These are phyloP conservation scores for Epinephelus lanceolatus DNA, from an alignment of 2,113 vertebrate species.

Conservation along the genomic window DNA sequence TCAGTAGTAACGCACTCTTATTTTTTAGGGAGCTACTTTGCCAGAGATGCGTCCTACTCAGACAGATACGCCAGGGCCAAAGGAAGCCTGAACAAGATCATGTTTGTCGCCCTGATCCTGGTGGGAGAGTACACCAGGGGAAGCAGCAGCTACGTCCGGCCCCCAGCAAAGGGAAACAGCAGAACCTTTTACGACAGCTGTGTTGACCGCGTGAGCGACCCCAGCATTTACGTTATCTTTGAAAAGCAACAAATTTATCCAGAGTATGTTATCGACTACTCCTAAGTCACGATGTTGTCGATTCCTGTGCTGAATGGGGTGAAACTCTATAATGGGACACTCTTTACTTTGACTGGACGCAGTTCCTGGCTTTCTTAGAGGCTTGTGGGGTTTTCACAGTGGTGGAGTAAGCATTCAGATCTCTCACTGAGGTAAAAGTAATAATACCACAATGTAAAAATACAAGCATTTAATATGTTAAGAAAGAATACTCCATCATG, in stretches of 20 bases:
- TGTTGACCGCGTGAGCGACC: constrained; percentile 62
- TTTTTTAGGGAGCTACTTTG: constrained; percentile 85
- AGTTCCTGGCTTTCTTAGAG: background rate
- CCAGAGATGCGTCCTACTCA: constrained; percentile 79
- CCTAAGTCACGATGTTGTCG: background rate
- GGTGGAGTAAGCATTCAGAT: background rate
- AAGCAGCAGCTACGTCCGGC: constrained; percentile 33
- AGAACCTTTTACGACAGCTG: constrained; percentile 80
- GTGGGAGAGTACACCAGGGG: constrained; percentile 72
- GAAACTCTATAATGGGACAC: background rate
- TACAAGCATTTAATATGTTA: background rate
- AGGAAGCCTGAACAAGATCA: constrained; percentile 44
- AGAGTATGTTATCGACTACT: constrained; percentile 79
- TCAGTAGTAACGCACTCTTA: background rate
- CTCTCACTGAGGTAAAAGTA: background rate
- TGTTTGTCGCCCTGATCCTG: constrained; percentile 79
- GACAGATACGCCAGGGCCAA: constrained; percentile 41
- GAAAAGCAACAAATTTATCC: constrained; percentile 87
- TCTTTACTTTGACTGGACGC: background rate
- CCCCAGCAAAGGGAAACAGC: constrained; percentile 61
- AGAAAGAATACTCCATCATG: background rate
- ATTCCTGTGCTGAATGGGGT: background rate
- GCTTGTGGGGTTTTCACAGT: background rate
- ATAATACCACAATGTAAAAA: background rate
- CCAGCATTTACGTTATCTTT: constrained; percentile 85